Evolutionary conservation across 2,797 vertebrate genomes (phyloP).

Genomic region (Cossypha heuglini): DNA sequence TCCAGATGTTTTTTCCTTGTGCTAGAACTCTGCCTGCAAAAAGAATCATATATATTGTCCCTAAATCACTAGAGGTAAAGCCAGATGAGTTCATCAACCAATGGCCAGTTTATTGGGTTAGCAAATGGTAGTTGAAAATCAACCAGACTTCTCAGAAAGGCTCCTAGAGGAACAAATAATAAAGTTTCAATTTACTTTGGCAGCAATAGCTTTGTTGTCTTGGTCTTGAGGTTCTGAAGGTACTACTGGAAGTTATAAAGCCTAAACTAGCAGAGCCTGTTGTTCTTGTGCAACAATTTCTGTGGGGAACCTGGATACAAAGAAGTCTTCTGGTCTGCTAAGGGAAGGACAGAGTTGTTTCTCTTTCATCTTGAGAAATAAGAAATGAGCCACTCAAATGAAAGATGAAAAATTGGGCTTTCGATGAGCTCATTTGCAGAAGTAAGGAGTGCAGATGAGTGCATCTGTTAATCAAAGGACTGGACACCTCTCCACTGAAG

Average conservation of each 20-base stretch:
- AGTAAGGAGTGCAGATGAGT: background rate
- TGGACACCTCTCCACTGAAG: background rate
- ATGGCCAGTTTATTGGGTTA: background rate
- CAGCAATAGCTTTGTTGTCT: background rate
- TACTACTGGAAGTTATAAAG: background rate
- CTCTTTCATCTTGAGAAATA: background rate
- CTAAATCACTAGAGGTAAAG: background rate
- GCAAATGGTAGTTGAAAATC: background rate
- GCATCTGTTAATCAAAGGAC: background rate
- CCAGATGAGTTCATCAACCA: background rate
- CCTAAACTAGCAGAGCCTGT: background rate
- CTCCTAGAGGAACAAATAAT: background rate
- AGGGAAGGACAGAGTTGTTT: background rate
- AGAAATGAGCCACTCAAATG: background rate
- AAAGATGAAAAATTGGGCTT: background rate
- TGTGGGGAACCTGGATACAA: background rate
- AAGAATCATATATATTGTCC: background rate
- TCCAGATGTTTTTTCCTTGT: background rate
- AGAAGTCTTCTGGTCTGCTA: background rate
- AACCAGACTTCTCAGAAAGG: background rate
- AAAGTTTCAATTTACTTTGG: background rate
- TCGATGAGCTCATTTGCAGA: background rate
- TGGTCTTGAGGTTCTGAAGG: background rate
- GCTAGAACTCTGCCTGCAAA: background rate
- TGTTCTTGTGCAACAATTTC: background rate